Percentiles rank a stretch among this genome's conserved stretches.
Conservation (phyloP, 2,113 vertebrate genomes). For the Acrocephalus arundinaceus region DNA sequence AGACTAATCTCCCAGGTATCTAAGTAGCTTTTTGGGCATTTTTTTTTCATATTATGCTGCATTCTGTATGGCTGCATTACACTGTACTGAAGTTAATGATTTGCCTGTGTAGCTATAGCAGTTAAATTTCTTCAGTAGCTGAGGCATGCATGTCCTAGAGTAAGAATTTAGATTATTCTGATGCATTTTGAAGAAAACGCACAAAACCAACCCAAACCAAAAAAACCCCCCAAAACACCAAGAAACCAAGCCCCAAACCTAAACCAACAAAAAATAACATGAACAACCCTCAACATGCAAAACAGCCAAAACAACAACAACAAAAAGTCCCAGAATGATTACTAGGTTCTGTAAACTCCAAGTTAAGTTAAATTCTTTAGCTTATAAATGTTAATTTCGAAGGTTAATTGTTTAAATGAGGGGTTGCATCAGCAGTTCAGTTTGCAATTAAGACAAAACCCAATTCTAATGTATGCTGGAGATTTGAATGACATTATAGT, state of each 20-base stretch:
- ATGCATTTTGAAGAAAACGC: neutral
- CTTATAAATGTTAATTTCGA: neutral
- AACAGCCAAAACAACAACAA: neutral
- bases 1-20: neutral
- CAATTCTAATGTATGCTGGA: neutral
- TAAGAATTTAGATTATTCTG: neutral
- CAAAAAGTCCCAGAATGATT: neutral
- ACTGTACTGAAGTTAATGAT: neutral
- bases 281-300: neutral
- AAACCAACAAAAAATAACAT: neutral
- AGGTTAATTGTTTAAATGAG: neutral
- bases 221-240: neutral
- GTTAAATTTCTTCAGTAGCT: neutral
- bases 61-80: neutral
- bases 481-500: neutral
- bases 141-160: neutral
- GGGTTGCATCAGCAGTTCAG: neutral
- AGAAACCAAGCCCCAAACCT: neutral
- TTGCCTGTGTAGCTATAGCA: neutral
- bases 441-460: neutral
- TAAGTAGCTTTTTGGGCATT: neutral
- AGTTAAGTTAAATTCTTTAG: neutral
- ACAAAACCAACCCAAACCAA: neutral
- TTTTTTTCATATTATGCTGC: neutral
- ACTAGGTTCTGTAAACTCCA: neutral